Conservation (phyloP, 2,888 invertebrate genomes). For the Lepas anatifera region DNA sequence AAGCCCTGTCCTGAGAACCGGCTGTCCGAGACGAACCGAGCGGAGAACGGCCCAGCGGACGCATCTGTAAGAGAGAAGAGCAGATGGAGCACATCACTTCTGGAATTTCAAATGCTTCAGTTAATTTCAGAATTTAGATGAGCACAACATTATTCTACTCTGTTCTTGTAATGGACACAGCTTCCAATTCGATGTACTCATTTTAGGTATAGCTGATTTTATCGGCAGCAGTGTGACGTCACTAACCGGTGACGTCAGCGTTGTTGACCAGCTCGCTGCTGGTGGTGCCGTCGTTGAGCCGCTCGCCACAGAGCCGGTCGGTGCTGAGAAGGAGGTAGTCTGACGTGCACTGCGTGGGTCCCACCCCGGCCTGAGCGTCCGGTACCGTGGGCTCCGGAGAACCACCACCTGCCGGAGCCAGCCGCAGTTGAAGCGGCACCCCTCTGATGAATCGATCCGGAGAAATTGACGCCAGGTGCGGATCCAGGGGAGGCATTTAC, state of each 20-base stretch:
- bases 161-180: too few relatives aligned
- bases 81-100: background rate
- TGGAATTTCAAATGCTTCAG: too few relatives aligned
- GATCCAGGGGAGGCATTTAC: too few relatives aligned
- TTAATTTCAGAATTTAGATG: too few relatives aligned
- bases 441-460: too few relatives aligned
- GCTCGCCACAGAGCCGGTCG: slow-evolving; percentile 56
- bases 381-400: slow-evolving; percentile 33
- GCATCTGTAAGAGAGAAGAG: slow-evolving; percentile 40
- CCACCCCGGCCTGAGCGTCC: slow-evolving; percentile 57
- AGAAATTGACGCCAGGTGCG: too few relatives aligned
- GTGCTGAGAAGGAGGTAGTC: slow-evolving; percentile 59
- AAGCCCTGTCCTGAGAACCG: slow-evolving; percentile 55
- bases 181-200: too few relatives aligned
- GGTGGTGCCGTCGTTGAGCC: slow-evolving; percentile 54
- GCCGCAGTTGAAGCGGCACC: too few relatives aligned
- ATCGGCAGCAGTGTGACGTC: background rate
- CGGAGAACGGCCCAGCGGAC: slow-evolving; percentile 53
- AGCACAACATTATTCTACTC: too few relatives aligned
- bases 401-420: slow-evolving; percentile 9
- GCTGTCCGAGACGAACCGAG: slow-evolving; percentile 53
- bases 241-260: slow-evolving; percentile 53
- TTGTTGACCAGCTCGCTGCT: slow-evolving; percentile 49
- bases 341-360: slow-evolving; percentile 59
- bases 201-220: background rate